A percentile compares a stretch with the other conserved stretches of the same genome.
These are phyloP conservation scores for Ageneiosus marmoratus DNA, from an alignment of 2,113 vertebrate genomes.

Conservation along the genomic window DNA sequence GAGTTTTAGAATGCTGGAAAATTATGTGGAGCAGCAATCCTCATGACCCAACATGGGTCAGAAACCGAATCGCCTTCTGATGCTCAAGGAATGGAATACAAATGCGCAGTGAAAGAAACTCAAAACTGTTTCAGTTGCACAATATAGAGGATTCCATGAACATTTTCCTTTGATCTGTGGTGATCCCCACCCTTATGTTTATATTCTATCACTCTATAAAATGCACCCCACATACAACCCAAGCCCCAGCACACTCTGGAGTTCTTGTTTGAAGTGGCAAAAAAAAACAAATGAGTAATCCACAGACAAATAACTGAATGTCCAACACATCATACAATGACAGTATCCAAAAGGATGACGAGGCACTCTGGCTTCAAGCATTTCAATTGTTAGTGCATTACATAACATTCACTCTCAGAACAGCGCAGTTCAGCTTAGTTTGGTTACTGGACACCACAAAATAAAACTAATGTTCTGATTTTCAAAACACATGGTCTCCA, in stretches of 20 bases:
- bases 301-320: conserved; percentile 26
- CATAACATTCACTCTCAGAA: neutral
- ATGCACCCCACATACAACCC: neutral
- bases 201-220: conserved; percentile 6
- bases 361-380: neutral
- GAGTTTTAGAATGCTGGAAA: conserved; percentile 63
- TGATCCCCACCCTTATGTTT: neutral
- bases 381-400: conserved; percentile 25
- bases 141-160: neutral
- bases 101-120: conserved; percentile 1
- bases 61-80: conserved; percentile 9
- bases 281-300: neutral
- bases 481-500: conserved; percentile 30
- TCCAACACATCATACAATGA: neutral
- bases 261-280: conserved; percentile 19
- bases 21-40: conserved; percentile 63
- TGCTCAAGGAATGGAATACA: neutral
- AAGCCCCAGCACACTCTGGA: neutral
- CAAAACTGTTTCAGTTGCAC: neutral
- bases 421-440: neutral
- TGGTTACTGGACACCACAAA: conserved; percentile 23
- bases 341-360: neutral
- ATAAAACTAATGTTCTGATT: conserved; percentile 26
- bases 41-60: conserved; percentile 52
- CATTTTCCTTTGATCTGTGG: neutral